Conservation (phyloP, 2,888 invertebrate genomes). For the Patella caerulea region DNA sequence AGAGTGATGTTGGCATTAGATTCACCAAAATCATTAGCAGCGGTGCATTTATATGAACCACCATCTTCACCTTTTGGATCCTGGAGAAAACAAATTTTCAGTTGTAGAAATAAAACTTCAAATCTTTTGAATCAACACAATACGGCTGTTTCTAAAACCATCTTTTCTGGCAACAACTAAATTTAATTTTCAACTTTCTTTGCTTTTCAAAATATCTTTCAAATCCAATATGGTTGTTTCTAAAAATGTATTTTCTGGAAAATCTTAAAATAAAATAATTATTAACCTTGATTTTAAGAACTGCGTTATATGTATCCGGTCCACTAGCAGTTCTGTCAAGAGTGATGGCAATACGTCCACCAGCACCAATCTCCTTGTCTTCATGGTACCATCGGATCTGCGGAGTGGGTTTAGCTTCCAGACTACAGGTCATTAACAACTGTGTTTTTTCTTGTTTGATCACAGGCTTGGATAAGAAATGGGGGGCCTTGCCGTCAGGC, state of each 20-base stretch:
- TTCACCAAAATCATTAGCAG: slow-evolving; percentile 98
- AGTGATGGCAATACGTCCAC: slow-evolving; percentile 90
- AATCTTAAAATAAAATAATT: too few relatives aligned
- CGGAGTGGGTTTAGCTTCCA: slow-evolving; percentile 95
- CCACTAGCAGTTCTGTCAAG: slow-evolving; percentile 85
- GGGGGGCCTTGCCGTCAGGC: slow-evolving; percentile 80
- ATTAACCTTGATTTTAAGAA: slow-evolving; percentile 85
- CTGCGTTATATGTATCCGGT: slow-evolving; percentile 91
- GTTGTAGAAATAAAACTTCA: too few relatives aligned
- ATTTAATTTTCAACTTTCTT: too few relatives aligned
- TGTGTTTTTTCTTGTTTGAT: slow-evolving; percentile 94
- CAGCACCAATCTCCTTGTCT: slow-evolving; percentile 78
- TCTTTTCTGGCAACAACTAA: too few relatives aligned
- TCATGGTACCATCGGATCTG: slow-evolving; percentile 97
- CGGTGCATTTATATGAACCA: slow-evolving; percentile 99
- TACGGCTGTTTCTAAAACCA: too few relatives aligned
- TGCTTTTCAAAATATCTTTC: too few relatives aligned
- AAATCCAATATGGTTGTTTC: too few relatives aligned
- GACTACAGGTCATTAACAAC: slow-evolving; percentile 93
- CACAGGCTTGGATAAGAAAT: slow-evolving; percentile 97
- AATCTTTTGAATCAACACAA: too few relatives aligned
- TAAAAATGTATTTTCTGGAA: too few relatives aligned
- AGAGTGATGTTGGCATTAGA: slow-evolving; percentile 99
- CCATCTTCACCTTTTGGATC: slow-evolving; percentile 97
- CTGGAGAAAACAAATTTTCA: slow-evolving; percentile 55